phyloP scores from a whole-genome alignment of 2,113 vertebrate species.

The Pachycephala philippinensis region DNA sequence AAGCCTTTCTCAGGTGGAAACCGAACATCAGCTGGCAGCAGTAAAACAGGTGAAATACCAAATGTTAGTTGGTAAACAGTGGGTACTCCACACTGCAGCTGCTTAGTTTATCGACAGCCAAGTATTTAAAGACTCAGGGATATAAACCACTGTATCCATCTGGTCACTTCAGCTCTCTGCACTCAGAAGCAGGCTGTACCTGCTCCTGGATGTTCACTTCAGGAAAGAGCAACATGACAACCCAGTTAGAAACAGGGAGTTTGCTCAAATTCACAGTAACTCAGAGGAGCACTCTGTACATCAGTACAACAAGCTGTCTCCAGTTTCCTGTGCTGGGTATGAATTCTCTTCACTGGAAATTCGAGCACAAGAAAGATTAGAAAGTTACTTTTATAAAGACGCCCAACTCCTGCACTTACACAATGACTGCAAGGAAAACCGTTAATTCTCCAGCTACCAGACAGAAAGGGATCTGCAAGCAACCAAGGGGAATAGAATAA shows the following conservation, averaged over 20 bases:
- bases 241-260: rapidly evolving
- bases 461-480: not conserved
- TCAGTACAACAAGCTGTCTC: not conserved
- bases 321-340: not conserved
- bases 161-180: not conserved
- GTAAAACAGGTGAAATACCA: not conserved
- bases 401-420: not conserved
- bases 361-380: not conserved
- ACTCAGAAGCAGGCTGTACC: not conserved
- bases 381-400: not conserved
- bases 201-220: not conserved
- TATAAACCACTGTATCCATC: not conserved
- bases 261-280: not conserved
- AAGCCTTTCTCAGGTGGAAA: not conserved
- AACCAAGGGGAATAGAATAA: not conserved
- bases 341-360: not conserved
- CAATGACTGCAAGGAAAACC: not conserved
- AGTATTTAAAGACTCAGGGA: not conserved
- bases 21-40: not conserved
- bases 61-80: not conserved
- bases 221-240: not conserved
- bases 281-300: rapidly evolving
- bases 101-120: not conserved
- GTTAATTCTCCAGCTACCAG: not conserved
- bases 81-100: not conserved